Percentiles rank a stretch among this genome's conserved stretches.
These are phyloP conservation scores for Meiosimyza platycephala DNA, from an alignment of 2,888 invertebrate species.

Conservation along the genomic window DNA sequence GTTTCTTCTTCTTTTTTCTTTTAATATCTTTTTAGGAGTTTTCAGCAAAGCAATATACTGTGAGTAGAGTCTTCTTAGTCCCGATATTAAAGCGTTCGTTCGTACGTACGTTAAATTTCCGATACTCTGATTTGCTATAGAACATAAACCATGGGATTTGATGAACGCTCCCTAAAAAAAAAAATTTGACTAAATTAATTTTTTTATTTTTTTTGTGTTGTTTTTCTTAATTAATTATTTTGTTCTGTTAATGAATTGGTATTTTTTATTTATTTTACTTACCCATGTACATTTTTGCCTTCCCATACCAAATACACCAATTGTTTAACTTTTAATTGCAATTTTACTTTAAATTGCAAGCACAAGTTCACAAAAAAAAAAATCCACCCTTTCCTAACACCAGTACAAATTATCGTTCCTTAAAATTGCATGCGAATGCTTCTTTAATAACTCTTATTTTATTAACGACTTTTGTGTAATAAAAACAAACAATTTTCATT, in stretches of 20 bases:
- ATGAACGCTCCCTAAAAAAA: neutral
- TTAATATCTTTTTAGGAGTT: slow-evolving; percentile 63
- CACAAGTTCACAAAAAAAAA: slow-evolving; percentile 24
- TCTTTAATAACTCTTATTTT: slow-evolving; percentile 9
- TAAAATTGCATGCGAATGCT: neutral
- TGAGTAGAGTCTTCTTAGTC: slow-evolving; percentile 56
- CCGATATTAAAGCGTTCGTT: slow-evolving; percentile 27
- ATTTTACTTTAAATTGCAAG: neutral
- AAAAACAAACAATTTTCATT: neutral
- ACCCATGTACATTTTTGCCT: neutral
- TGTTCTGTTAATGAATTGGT: slow-evolving; percentile 9
- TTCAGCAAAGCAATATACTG: slow-evolving; percentile 67
- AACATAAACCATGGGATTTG: neutral
- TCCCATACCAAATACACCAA: neutral
- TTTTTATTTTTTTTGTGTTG: neutral
- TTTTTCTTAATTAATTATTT: slow-evolving; percentile 11
- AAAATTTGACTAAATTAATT: neutral
- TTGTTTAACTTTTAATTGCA: neutral
- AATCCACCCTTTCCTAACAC: neutral
- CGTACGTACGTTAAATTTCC: slow-evolving; percentile 21
- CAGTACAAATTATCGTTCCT: no score
- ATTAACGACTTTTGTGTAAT: slow-evolving; percentile 16
- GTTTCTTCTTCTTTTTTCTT: slow-evolving; percentile 55
- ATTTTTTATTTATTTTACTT: slow-evolving; percentile 2
- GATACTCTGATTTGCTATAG: slow-evolving; percentile 1